Evolutionary conservation across 2,113 vertebrate genomes (phyloP).

Genomic region (Thomomys bottae): DNA sequence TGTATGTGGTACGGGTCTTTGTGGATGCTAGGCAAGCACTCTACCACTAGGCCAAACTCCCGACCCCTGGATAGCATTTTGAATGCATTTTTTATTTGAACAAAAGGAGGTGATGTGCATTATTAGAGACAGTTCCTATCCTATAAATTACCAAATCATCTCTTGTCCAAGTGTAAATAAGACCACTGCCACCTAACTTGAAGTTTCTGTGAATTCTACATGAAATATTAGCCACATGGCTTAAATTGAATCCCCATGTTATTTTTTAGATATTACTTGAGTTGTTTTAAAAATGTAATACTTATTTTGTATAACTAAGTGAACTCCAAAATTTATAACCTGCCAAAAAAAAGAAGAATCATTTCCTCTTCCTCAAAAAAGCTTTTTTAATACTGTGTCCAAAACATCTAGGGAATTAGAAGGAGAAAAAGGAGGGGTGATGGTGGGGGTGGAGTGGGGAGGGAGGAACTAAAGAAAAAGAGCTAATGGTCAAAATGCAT

Average conservation of each 20-base stretch:
- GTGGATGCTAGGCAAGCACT: too few species aligned
- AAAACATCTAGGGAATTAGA: conserved; percentile 73
- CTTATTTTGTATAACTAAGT: conserved; percentile 34
- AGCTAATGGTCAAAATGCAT: conserved; percentile 82
- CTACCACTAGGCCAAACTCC: too few species aligned
- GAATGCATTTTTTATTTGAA: background rate
- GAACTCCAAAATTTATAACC: conserved; percentile 60
- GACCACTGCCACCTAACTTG: conserved; percentile 26
- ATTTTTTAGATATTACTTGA: conserved; percentile 61
- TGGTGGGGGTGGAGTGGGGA: background rate
- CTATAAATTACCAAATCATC: conserved; percentile 6
- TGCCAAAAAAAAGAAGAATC: conserved; percentile 23
- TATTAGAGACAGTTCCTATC: conserved; percentile 19
- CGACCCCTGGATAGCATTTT: too few species aligned
- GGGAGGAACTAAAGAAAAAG: conserved; percentile 57
- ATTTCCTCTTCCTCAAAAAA: conserved; percentile 67
- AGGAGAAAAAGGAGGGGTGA: conserved; percentile 43
- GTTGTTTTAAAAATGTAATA: conserved; percentile 50
- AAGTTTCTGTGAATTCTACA: conserved; percentile 42
- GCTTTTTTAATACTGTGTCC: conserved; percentile 71
- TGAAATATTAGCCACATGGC: conserved; percentile 55
- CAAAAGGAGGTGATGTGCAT: background rate
- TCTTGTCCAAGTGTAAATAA: conserved; percentile 57
- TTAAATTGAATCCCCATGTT: conserved; percentile 52
- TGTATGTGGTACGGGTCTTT: too few species aligned